Base-by-base conservation (phyloP, 2,888 invertebrate species). In the Drosophila villosipedis region DNA sequence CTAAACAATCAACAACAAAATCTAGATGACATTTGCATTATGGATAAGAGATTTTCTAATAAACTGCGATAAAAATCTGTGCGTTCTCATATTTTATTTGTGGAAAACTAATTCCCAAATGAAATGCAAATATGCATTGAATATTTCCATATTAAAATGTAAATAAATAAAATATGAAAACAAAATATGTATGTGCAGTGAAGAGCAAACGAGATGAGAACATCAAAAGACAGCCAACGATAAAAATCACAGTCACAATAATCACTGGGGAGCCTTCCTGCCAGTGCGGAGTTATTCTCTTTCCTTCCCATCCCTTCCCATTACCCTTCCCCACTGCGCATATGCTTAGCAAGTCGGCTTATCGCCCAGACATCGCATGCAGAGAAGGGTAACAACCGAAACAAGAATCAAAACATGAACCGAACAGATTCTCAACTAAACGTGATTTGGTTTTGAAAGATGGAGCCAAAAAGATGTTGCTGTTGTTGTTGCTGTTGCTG, bases 41-140 rank as follows among this genome's bases (percentile, higher is more conserved):
- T 62, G 67, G 78, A 79, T 73, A 69, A 43, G 66, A 62, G 63
- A 71, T 78, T 60, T 59, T 58, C 67, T 75, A 86, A 84, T 84
- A 88, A 83, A 84, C 78, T 83, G 73, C 62, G 85, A 85, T 85
- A 71, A 70, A 72, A 83, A 85, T 87, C 84, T 75, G 60, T 60
- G 71, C 49, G n/a, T 43, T 55, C 49, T 54, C 50, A n/a, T 54
- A 59, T 55, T 59, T 59, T 25, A 16, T 31, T n/a, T 22, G 33
- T 25, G 63, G 16, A 62, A 69, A 75, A 76, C 77, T 76, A 72
- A 88, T 84, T 83, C 85, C 85, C 85, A 71, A 80, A 78, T 63
- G 81, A 84, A 90, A 90, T 85, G 76, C 64, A 79, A 85, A 90
- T 78, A 90, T 69, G 78, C 81, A 79, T 81, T 72, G 81, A 78